phyloP scores from a whole-genome alignment of 2,888 invertebrate species.

The Tortricodes alternella region DNA sequence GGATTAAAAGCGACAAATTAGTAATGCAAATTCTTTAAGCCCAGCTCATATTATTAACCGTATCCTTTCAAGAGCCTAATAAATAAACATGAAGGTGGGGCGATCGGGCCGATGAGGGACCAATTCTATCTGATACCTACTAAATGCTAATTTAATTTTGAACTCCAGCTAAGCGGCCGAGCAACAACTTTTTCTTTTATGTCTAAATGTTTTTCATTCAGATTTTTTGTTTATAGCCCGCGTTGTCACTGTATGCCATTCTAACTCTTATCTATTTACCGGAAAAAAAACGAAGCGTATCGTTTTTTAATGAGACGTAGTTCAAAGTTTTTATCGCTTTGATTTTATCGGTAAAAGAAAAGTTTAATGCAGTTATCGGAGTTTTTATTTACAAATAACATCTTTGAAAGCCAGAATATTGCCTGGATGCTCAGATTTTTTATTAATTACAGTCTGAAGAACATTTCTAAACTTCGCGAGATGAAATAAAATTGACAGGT shows the following conservation, averaged over 20 bases:
- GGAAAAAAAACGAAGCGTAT: neutral
- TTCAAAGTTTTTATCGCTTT: conserved; percentile 7
- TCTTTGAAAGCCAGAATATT: neutral
- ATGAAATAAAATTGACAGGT: conserved; percentile 4
- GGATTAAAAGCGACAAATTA: conserved; percentile 53
- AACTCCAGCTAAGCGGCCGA: conserved; percentile 49
- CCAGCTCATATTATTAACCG: conserved; percentile 58
- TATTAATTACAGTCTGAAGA: too few relatives aligned
- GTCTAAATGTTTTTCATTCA: conserved; percentile 23
- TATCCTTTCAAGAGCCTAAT: conserved; percentile 67
- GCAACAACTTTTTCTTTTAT: conserved; percentile 49
- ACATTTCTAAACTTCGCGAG: too few relatives aligned
- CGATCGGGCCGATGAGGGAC: conserved; percentile 56
- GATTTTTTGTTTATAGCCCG: conserved; percentile 24
- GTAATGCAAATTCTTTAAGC: conserved; percentile 68
- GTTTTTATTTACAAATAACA: conserved; percentile 1
- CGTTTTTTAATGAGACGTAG: neutral
- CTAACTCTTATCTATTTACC: neutral
- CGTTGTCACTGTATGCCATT: neutral
- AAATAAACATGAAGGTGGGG: conserved; percentile 70
- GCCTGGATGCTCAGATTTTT: too few relatives aligned
- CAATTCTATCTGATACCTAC: conserved; percentile 64
- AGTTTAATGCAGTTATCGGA: neutral
- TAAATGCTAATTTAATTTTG: conserved; percentile 69
- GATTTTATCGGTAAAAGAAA: neutral